phyloP scores from a whole-genome alignment of 2,113 vertebrate species.

The Leucosticte australis region DNA sequence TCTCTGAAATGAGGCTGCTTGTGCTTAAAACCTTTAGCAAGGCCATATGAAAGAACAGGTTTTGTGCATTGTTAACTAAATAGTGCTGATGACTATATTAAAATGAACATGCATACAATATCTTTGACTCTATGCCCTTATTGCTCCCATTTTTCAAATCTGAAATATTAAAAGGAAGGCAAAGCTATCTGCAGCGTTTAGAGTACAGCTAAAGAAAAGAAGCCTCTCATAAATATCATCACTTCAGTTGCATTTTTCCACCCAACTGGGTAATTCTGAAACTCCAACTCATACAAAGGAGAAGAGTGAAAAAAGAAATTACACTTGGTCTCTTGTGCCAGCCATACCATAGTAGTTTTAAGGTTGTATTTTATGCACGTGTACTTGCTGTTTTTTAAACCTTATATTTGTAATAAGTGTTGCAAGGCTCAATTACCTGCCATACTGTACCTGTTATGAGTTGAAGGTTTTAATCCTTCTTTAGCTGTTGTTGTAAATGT shows the following conservation, averaged over 20 bases:
- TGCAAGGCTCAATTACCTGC: not conserved
- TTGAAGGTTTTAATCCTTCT: not conserved
- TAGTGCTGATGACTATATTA: not conserved
- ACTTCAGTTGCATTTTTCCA: not conserved
- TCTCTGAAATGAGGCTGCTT: not conserved
- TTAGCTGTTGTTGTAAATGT: not conserved
- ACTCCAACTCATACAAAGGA: not conserved
- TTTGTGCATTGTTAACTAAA: not conserved
- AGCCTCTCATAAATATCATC: not conserved
- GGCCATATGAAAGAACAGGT: not conserved
- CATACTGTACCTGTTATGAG: not conserved
- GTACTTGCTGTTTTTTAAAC: not conserved
- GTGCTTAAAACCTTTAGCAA: not conserved
- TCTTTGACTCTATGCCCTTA: not conserved
- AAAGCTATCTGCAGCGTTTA: not conserved
- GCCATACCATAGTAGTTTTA: slow-evolving; percentile 12
- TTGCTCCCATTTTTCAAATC: not conserved
- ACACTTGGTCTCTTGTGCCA: slow-evolving; percentile 9
- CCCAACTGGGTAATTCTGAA: not conserved
- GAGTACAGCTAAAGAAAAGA: not conserved
- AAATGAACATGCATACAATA: not conserved
- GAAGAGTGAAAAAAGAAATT: not conserved
- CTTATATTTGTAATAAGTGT: not conserved
- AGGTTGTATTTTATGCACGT: not conserved
- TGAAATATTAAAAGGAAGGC: not conserved